Percentiles rank a stretch among this genome's conserved stretches.
These are phyloP conservation scores for Paraplagusia blochii DNA, from an alignment of 2,113 vertebrate species.

Conservation along the genomic window DNA sequence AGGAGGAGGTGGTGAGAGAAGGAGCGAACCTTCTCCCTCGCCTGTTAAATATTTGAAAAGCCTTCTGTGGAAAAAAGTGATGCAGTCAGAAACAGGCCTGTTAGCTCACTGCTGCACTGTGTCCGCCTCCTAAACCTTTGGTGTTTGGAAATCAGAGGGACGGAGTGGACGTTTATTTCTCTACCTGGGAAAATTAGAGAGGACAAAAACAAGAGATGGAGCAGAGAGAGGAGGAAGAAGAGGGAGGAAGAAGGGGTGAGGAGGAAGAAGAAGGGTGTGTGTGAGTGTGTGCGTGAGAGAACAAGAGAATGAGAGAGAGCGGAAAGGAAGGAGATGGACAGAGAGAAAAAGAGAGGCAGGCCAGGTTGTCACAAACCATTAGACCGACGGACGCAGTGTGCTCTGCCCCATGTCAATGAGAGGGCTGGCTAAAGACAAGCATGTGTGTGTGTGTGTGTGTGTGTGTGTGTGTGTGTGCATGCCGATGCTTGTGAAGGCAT, in stretches of 20 bases:
- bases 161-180: conserved; percentile 72
- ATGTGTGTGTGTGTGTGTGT: conserved; percentile 17
- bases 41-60: conserved; percentile 75
- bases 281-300: not conserved
- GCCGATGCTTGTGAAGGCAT: not conserved
- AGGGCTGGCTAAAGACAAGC: conserved; percentile 27
- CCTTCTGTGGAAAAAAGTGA: conserved; percentile 63
- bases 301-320: not conserved
- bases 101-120: conserved; percentile 36
- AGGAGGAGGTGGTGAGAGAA: conserved; percentile 46
- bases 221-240: not conserved
- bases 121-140: conserved; percentile 20
- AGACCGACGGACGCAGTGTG: conserved; percentile 62
- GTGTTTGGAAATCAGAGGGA: conserved; percentile 55
- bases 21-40: conserved; percentile 64
- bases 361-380: conserved; percentile 76
- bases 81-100: conserved; percentile 61
- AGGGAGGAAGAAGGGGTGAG: not conserved
- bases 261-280: no score
- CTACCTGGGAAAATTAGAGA: conserved; percentile 59
- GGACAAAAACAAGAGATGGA: not conserved
- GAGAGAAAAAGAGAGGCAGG: conserved; percentile 39
- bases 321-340: conserved; percentile 2
- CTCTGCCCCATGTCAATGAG: conserved; percentile 69
- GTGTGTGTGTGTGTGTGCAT: not conserved